Evolutionary conservation across 2,888 invertebrate genomes (phyloP).

Genomic region (Melanotus villosus): DNA sequence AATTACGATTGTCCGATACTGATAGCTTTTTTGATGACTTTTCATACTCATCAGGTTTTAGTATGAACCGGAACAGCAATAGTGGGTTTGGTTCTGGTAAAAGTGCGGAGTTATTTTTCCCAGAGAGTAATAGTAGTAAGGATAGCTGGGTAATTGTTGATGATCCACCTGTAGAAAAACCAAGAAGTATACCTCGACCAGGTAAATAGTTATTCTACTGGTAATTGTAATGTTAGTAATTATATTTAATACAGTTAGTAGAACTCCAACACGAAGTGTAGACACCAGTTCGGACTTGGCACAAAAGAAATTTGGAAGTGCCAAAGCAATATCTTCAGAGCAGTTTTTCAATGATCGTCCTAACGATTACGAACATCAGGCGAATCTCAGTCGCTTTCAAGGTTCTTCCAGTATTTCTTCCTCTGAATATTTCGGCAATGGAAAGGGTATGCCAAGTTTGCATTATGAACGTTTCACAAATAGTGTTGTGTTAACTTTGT

Average conservation of each 20-base stretch:
- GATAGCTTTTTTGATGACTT: slow-evolving; percentile 72
- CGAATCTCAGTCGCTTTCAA: slow-evolving; percentile 83
- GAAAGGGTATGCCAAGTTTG: slow-evolving; percentile 56
- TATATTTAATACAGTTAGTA: slow-evolving; percentile 39
- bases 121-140: slow-evolving; percentile 55
- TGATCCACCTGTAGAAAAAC: slow-evolving; percentile 58
- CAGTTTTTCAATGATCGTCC: slow-evolving; percentile 90
- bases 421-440: slow-evolving; percentile 87
- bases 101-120: slow-evolving; percentile 52
- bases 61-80: slow-evolving; percentile 72
- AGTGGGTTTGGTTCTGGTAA: slow-evolving; percentile 53
- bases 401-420: slow-evolving; percentile 97
- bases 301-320: slow-evolving; percentile 96
- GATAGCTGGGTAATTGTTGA: slow-evolving; percentile 68
- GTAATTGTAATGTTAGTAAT: not conserved
- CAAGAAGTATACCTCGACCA: slow-evolving; percentile 46
- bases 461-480: too few species aligned
- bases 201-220: slow-evolving; percentile 28
- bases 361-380: slow-evolving; percentile 73
- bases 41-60: slow-evolving; percentile 71
- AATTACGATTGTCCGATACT: slow-evolving; percentile 62
- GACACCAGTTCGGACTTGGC: slow-evolving; percentile 77
- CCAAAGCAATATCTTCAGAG: slow-evolving; percentile 98
- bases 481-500: not conserved
- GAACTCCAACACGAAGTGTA: slow-evolving; percentile 46